These are phyloP conservation scores for Corythucha ciliata DNA, from an alignment of 2,888 invertebrate genomes.

Conservation along the genomic window DNA sequence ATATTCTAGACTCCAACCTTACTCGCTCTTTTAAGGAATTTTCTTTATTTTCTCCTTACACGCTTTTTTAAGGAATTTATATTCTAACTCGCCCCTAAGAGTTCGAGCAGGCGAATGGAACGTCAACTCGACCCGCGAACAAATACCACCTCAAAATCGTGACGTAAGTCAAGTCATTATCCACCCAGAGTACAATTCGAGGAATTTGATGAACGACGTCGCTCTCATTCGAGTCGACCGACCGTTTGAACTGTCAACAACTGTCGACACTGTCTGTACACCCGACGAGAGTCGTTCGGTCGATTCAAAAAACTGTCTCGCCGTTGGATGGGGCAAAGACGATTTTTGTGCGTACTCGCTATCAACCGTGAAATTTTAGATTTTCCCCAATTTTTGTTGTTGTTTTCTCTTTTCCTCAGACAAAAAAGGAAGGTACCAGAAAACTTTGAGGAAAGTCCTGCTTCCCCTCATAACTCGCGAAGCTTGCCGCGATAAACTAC, in stretches of 20 bases:
- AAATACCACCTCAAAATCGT: slow-evolving; percentile 55
- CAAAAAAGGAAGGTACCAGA: background rate
- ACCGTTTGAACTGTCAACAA: slow-evolving; percentile 37
- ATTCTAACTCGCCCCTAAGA: too few relatives aligned
- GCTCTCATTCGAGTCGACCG: slow-evolving; percentile 62
- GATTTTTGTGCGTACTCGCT: slow-evolving; percentile 23
- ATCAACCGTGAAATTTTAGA: background rate
- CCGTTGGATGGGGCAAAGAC: slow-evolving; percentile 29
- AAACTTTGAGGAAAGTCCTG: slow-evolving; percentile 50
- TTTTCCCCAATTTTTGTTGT: background rate
- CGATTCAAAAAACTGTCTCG: slow-evolving; percentile 36
- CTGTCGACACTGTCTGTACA: slow-evolving; percentile 17
- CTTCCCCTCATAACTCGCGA: slow-evolving; percentile 54
- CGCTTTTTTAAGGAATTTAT: background rate
- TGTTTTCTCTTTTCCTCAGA: too few relatives aligned
- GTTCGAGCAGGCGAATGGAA: slow-evolving; percentile 72
- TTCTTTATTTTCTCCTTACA: too few relatives aligned
- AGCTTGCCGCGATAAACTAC: slow-evolving; percentile 53
- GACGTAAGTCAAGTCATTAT: slow-evolving; percentile 50
- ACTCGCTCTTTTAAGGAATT: too few relatives aligned
- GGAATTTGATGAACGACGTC: slow-evolving; percentile 69
- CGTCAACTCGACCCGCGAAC: slow-evolving; percentile 54
- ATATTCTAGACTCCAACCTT: too few relatives aligned
- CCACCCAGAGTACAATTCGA: slow-evolving; percentile 58
- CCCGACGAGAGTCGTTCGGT: slow-evolving; percentile 3